Conservation (phyloP, 2,113 vertebrate genomes). For the Sardina pilchardus region DNA sequence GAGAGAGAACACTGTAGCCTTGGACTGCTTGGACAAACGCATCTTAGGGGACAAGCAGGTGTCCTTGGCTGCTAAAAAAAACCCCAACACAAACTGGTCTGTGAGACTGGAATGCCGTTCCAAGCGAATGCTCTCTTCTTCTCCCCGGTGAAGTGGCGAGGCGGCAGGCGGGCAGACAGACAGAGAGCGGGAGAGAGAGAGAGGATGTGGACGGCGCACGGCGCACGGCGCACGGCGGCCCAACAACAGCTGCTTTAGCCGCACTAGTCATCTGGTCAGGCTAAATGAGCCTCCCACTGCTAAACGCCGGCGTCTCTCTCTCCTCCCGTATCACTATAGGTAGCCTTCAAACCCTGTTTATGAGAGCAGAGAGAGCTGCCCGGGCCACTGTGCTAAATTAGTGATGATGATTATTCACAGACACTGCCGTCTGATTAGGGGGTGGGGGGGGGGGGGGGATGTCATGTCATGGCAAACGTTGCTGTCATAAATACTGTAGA, state of each 20-base stretch:
- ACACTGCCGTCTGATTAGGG: no score
- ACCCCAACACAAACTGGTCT: neutral
- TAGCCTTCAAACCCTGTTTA: neutral
- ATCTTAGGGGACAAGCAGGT: neutral
- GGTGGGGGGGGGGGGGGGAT: no score
- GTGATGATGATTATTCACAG: neutral
- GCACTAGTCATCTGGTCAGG: neutral
- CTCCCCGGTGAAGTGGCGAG: neutral
- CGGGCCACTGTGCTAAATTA: neutral
- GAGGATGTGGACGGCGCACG: neutral
- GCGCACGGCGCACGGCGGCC: no score
- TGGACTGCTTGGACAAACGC: no score
- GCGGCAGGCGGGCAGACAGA: no score
- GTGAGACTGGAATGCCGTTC: neutral
- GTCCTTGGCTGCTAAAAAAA: no score
- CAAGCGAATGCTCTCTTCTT: neutral
- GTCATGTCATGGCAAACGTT: no score
- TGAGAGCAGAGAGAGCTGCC: neutral
- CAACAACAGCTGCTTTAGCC: slow-evolving; percentile 4
- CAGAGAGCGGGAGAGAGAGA: neutral
- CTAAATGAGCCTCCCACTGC: neutral
- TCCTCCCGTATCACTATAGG: neutral
- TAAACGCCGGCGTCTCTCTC: neutral
- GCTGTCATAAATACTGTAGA: no score
- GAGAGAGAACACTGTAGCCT: no score